phyloP scores from a whole-genome alignment of 2,113 vertebrate genomes.

The Xiphophorus maculatus region DNA sequence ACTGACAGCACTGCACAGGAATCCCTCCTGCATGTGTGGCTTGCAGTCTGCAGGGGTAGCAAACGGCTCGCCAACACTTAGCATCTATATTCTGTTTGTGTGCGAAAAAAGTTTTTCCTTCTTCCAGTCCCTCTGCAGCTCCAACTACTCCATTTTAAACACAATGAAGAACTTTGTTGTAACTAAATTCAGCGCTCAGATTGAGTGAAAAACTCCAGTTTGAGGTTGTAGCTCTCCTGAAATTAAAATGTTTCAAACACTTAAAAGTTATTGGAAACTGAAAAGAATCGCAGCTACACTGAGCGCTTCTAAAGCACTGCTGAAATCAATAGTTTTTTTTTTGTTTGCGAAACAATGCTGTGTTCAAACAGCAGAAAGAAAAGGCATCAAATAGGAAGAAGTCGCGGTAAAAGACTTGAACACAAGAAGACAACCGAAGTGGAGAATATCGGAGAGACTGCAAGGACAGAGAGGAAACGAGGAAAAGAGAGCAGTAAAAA shows the following conservation, averaged over 20 bases:
- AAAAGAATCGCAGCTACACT: neutral
- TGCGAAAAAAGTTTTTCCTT: constrained; percentile 40
- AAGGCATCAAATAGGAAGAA: neutral
- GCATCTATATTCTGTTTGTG: constrained; percentile 36
- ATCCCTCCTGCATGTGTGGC: constrained; percentile 21
- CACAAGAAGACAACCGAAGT: neutral
- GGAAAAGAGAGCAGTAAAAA: neutral
- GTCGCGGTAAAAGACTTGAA: neutral
- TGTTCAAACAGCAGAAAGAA: neutral
- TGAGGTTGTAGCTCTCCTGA: neutral
- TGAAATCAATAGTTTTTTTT: constrained; percentile 6
- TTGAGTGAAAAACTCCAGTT: constrained; percentile 4
- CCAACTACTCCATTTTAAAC: constrained; percentile 14
- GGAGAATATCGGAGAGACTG: neutral
- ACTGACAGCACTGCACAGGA: constrained; percentile 38
- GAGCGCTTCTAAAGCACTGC: neutral
- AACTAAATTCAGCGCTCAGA: constrained; percentile 9
- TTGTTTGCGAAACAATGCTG: neutral
- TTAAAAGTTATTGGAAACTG: neutral
- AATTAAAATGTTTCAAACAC: neutral
- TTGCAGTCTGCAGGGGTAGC: constrained; percentile 35
- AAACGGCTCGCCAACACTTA: constrained; percentile 23
- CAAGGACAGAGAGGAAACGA: neutral
- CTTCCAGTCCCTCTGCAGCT: constrained; percentile 23
- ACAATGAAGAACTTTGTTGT: constrained; percentile 40